Conservation (phyloP, 2,113 vertebrate species). For the Psittacula cyanocephala region DNA sequence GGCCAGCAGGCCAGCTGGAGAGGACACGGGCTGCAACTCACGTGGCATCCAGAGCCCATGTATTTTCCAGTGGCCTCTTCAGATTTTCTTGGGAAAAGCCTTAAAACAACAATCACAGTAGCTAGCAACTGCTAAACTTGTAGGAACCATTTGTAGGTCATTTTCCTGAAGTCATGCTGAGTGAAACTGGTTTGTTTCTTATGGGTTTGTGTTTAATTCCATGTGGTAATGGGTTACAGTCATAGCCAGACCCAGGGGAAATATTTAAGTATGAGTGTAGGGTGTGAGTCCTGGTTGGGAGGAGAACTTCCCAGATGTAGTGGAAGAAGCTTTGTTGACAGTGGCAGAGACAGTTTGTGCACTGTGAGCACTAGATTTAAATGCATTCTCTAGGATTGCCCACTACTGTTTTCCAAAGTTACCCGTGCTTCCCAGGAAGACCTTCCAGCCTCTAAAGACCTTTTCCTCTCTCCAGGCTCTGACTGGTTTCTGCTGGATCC, state of each 20-base stretch:
- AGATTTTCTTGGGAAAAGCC: not conserved
- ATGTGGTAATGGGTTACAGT: not conserved
- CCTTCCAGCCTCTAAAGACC: not conserved
- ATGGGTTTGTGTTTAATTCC: not conserved
- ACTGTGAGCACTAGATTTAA: not conserved
- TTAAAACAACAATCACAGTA: not conserved
- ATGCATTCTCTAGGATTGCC: not conserved
- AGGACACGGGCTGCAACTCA: not conserved
- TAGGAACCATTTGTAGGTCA: not conserved
- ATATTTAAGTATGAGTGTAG: not conserved
- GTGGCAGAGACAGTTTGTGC: not conserved
- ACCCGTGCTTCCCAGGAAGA: not conserved
- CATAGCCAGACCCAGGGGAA: not conserved
- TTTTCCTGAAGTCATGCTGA: not conserved
- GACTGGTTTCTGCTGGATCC: slow-evolving; percentile 3
- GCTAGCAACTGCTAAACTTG: not conserved
- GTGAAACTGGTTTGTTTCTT: not conserved
- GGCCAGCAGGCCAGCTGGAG: not conserved
- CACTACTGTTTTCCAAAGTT: not conserved
- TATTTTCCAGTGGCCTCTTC: not conserved
- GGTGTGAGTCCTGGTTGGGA: not conserved
- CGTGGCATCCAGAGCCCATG: not conserved
- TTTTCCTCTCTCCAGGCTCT: not conserved
- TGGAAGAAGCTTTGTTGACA: not conserved
- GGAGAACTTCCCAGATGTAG: not conserved